These are phyloP conservation scores for Acanthoscelides obtectus DNA, from an alignment of 2,888 invertebrate species.

Conservation along the genomic window DNA sequence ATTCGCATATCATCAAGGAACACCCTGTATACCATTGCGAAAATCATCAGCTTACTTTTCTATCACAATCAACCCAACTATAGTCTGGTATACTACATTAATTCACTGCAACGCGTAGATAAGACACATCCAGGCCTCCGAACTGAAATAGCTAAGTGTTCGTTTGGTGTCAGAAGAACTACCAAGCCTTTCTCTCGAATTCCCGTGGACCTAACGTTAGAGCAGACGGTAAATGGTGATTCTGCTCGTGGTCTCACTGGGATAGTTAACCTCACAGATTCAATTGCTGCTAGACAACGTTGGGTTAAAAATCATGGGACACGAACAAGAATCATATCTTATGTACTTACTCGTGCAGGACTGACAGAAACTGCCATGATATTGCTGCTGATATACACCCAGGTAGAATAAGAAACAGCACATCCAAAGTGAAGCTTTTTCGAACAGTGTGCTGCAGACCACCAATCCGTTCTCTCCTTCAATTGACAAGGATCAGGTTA, in stretches of 20 bases:
- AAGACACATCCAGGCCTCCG: slow-evolving; percentile 24
- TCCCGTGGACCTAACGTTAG: too few species aligned
- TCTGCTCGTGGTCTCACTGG: slow-evolving; percentile 24
- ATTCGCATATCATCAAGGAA: too few species aligned
- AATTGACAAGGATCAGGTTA: slow-evolving; percentile 5
- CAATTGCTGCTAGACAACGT: slow-evolving; percentile 22
- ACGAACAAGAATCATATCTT: slow-evolving; percentile 20
- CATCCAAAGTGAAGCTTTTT: slow-evolving; percentile 4
- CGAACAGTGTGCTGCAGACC: slow-evolving; percentile 4
- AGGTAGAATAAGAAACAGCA: slow-evolving; percentile 5
- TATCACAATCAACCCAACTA: too few species aligned
- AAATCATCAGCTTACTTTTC: slow-evolving; percentile 25
- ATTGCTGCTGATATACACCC: slow-evolving; percentile 17
- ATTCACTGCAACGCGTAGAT: too few species aligned
- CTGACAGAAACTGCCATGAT: slow-evolving; percentile 11
- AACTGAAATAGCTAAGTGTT: slow-evolving; percentile 17
- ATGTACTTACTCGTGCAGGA: slow-evolving; percentile 14
- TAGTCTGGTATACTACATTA: too few species aligned
- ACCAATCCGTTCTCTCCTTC: slow-evolving; percentile 10
- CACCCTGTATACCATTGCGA: too few species aligned
- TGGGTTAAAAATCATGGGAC: slow-evolving; percentile 23
- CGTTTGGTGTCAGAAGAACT: slow-evolving; percentile 26
- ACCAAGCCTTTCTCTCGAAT: too few species aligned
- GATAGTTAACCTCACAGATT: slow-evolving; percentile 16
- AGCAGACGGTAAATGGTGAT: too few species aligned